Percentiles rank a stretch among this genome's conserved stretches.
Evolutionary conservation across 1,140 invertebrate species (phyloP).

Genomic region (Danaus melanippus): DNA sequence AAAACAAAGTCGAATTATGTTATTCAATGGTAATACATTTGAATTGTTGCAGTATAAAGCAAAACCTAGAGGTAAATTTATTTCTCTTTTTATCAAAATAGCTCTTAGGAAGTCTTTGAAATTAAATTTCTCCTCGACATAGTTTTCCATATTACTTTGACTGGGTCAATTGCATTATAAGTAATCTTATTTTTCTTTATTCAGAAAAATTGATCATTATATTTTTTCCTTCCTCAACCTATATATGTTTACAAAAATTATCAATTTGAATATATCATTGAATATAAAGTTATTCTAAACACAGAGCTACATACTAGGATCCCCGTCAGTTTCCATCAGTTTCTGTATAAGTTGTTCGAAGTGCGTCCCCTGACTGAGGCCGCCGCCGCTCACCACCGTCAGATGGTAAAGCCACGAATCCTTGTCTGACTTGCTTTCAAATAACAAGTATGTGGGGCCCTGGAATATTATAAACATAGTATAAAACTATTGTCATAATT

Average conservation of each 20-base stretch:
- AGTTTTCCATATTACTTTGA: too few species aligned
- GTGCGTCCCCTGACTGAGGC: constrained; percentile 91
- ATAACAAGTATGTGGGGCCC: constrained; percentile 92
- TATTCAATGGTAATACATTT: too few species aligned
- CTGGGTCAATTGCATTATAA: too few species aligned
- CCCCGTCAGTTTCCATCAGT: constrained; percentile 95
- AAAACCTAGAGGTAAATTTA: neutral
- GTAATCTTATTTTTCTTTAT: too few species aligned
- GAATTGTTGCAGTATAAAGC: neutral
- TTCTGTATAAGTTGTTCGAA: constrained; percentile 96
- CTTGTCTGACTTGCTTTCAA: constrained; percentile 90
- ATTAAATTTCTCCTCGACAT: too few species aligned
- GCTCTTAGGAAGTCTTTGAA: too few species aligned
- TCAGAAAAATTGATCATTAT: too few species aligned
- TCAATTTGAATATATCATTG: too few species aligned
- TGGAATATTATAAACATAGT: constrained; percentile 35
- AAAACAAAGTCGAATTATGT: too few species aligned
- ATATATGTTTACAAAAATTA: too few species aligned
- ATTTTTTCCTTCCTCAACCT: too few species aligned
- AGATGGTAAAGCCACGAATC: constrained; percentile 96
- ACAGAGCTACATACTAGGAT: constrained; percentile 80
- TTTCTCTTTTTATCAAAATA: too few species aligned
- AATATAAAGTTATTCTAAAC: neutral
- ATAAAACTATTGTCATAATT: neutral
- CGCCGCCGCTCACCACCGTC: constrained; percentile 93